Evolutionary conservation across 2,797 vertebrate species (phyloP).

Genomic region (Argya squamiceps): DNA sequence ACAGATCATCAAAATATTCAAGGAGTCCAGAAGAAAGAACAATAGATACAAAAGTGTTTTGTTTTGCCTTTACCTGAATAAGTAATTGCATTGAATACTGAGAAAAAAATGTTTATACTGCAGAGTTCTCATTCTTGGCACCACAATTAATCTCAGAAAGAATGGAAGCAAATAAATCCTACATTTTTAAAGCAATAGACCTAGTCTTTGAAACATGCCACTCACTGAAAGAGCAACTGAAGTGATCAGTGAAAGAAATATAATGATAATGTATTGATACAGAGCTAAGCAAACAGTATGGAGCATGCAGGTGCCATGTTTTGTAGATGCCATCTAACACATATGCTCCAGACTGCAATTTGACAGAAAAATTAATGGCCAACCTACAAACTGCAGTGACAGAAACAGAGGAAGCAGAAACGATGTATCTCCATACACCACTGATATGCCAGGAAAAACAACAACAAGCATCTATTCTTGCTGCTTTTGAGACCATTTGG

Average conservation of each 20-base stretch:
- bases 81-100: background rate
- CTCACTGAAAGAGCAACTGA: background rate
- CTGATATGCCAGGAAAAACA: background rate
- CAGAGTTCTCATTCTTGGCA: background rate
- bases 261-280: background rate
- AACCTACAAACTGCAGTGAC: background rate
- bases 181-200: background rate
- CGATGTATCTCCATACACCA: background rate
- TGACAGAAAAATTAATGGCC: constrained; percentile 33
- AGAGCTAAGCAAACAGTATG: background rate
- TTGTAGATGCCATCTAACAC: background rate
- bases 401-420: constrained; percentile 16
- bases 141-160: background rate
- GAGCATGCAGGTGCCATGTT: background rate
- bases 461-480: background rate
- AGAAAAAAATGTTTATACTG: background rate
- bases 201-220: background rate
- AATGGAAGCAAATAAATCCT: background rate
- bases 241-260: background rate
- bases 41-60: background rate
- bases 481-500: background rate
- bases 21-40: background rate
- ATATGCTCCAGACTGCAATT: background rate
- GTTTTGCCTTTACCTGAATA: constrained; percentile 17
- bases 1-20: background rate